Evolutionary conservation across 2,113 vertebrate species (phyloP), one percentile per base, ranked within the genome.

Genomic region (Larimichthys polyactis): DNA sequence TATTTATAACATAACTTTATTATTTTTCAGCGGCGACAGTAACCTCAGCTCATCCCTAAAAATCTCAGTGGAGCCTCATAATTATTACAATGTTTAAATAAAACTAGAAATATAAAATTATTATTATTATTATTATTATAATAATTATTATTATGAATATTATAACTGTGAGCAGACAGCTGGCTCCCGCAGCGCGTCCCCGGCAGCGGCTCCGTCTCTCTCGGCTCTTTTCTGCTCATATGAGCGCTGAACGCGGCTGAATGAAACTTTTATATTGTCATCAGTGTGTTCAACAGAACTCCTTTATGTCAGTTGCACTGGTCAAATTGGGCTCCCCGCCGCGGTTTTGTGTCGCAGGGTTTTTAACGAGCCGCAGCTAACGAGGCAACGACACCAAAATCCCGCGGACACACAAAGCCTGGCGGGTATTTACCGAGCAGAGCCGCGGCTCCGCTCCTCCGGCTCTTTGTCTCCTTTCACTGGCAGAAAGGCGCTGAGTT

Each of bases 241-340:
- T 78, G 29, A 49, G 63, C 68, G 11, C 71, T 86, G 69, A 75
- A 71, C 12, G 63, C 55, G 59, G 58, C 36, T 96, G 78, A 86
- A 82, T 78, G 64, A 81, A 86, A 89, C 85, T 96, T 97, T 80
- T 78, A 63, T 83, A 43, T 87, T 49, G 86, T 83, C 69, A 68
- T 63, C 69, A 94, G 86, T 90, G 92, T 93, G 95, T 95, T 97
- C 95, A 96, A 96, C 96, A 92, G 94, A 81, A 93, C 90, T 95
- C 95, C 73, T 97, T 97, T 97, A 96, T 96, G 96, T 95, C 96
- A 93, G 95, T 95, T 95, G 95, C 95, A 89, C 96, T 95, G 96
- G 95, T 91, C 96, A 96, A 97, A 97, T 96, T 96, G 96, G 97
- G 96, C 97, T 88, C 96, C 97, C 97, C 93, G 96, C 96, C 83